Evolutionary conservation across 2,888 invertebrate genomes (phyloP).

Genomic region (Coelogynopora nodosa): DNA sequence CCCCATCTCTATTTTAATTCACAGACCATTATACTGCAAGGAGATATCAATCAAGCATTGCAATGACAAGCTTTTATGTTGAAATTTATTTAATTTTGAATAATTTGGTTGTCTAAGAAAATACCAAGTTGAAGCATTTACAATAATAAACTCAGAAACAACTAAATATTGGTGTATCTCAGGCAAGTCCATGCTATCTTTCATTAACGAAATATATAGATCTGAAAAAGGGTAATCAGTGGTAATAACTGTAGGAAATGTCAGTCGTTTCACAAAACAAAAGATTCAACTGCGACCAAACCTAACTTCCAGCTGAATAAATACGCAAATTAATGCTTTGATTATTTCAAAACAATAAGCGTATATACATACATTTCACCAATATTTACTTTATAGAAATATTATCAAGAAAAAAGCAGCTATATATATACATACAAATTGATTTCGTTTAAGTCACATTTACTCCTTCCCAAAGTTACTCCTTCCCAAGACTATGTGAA

Average conservation of each 20-base stretch:
- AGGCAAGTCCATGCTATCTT: not conserved
- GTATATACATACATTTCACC: slow-evolving; percentile 44
- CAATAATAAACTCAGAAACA: too few species aligned
- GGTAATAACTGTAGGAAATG: not conserved
- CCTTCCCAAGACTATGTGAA: not conserved
- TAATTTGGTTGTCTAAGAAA: too few species aligned
- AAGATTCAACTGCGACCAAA: not conserved
- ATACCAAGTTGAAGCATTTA: too few species aligned
- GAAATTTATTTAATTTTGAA: too few species aligned
- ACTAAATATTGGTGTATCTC: too few species aligned
- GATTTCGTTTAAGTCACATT: not conserved
- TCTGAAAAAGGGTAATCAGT: too few species aligned
- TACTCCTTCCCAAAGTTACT: not conserved
- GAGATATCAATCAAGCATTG: too few species aligned
- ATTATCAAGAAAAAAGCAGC: too few species aligned
- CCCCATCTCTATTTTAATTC: too few species aligned
- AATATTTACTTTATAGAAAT: not conserved
- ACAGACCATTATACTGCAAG: too few species aligned
- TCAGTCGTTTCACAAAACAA: not conserved
- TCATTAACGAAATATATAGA: too few species aligned
- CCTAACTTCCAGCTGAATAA: not conserved
- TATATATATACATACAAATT: slow-evolving; percentile 32
- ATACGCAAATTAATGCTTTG: not conserved
- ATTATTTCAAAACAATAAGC: slow-evolving; percentile 30
- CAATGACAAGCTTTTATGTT: too few species aligned